Evolutionary conservation across 2,888 invertebrate genomes (phyloP), one percentile per base, ranked within the genome.

Genomic region (Salpingus planirostris): DNA sequence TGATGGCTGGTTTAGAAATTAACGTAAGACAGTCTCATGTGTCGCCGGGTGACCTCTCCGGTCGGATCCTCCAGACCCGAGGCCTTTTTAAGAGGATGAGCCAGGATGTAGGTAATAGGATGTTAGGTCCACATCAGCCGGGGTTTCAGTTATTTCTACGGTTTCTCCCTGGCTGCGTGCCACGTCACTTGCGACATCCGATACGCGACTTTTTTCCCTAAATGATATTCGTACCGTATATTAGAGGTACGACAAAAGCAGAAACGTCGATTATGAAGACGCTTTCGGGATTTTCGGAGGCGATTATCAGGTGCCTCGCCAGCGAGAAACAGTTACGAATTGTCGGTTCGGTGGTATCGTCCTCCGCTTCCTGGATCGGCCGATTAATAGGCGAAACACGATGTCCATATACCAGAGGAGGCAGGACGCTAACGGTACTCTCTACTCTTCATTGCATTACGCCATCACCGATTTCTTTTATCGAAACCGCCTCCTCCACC

Each of bases 31-130:
- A 26, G 24, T 36, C 36, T 32, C 38, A 11, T 23, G 15, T 34
- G 31, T 31, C 25, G 33, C n/a, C n/a, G 21, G 23, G 15, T 35
- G 38, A 38, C 38, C 38, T 38, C 28, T 25, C 23, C 25, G 24
- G 31, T 23, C 34, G 28, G 38, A 38, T 35, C 29, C 38, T 30
- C 24, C 26, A 11, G 18, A 23, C 21, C 29, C 24, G 15, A 11
- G 18, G 42, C 43, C n/a, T n/a, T n/a, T n/a, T n/a, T 56, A 60
- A 58, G 57, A 59, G 60, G 59, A 60, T 59, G 57, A 59, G 50
- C 53, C 50, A 55, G 58, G 60, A 60, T 59, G 59, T 57, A 52
- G 54, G 50, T 59, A 60, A 59, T 60, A 60, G 60, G 60, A 60
- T 60, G 59, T 60, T 54, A 58, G 59, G 54, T 55, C 53, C 54